Base-by-base conservation (phyloP, 2,113 vertebrate genomes). In the Haliaeetus leucogaster region DNA sequence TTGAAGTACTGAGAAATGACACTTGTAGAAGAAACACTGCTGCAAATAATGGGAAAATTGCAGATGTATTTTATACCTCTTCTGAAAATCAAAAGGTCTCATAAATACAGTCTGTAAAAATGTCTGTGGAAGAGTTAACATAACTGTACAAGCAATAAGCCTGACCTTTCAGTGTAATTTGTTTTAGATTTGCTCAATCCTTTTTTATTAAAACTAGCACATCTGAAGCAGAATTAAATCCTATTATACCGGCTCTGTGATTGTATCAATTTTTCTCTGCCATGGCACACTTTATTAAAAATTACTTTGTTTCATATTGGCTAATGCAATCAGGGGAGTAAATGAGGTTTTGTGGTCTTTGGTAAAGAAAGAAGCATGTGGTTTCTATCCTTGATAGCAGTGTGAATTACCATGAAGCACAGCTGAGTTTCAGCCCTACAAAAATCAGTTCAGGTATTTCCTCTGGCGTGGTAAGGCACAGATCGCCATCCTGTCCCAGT, bases 161-260 rank as follows among this genome's bases (percentile, higher is more conserved):
- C 97, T 98, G 98, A 98, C 98, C 98, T 98, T 98, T 98, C 97
- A 94, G 82, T 98, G 98, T 98, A 98, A 98, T 98, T 98, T 98
- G 98, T 98, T 98, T 98, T 98, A 89, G 95, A 98, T 98, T 98
- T 97, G 91, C 95, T 97, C 98, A 98, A 98, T 98, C 98, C 97
- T 98, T 98, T 98, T 98, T 98, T 98, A 98, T 98, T 98, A 98
- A 98, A 98, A 98, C 97, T 98, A 98, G 98, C 97, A 98, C 97
- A 98, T 98, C 98, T 98, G 98, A 98, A 98, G 98, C 97, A 98
- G 98, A 98, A 98, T 98, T 98, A 98, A 98, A 98, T 98, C 98
- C 97, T 98, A 98, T 98, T 98, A 98, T 96, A 97, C 91, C 34
- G 9, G 93, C 95, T 96, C 95, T 97, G 94, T 95, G 97, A 98